These are phyloP conservation scores for Pluvialis apricaria DNA, from an alignment of 2,113 vertebrate species.

Conservation along the genomic window DNA sequence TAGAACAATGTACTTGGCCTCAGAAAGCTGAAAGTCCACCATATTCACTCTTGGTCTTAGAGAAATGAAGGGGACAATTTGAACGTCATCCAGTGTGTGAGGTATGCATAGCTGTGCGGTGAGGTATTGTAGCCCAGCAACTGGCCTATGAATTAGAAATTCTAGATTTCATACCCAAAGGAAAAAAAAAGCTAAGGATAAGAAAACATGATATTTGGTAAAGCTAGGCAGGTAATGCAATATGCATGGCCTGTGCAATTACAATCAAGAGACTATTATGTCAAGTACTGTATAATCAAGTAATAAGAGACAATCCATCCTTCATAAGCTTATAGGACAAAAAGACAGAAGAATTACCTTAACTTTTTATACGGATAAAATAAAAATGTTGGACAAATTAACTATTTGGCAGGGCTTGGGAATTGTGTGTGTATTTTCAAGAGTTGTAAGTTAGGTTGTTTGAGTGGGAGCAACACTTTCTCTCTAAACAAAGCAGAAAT, in stretches of 20 bases:
- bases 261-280: slow-evolving; percentile 10
- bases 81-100: not conserved
- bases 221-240: slow-evolving; percentile 4
- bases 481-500: slow-evolving; percentile 5
- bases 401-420: not conserved
- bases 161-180: not conserved
- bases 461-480: not conserved
- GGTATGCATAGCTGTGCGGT: not conserved
- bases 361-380: not conserved
- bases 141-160: not conserved
- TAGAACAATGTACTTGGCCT: not conserved
- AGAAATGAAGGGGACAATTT: not conserved
- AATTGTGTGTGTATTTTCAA: not conserved
- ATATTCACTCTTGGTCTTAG: not conserved
- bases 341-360: not conserved
- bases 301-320: not conserved
- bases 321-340: not conserved
- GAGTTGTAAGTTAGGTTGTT: not conserved
- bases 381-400: not conserved
- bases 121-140: not conserved
- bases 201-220: not conserved
- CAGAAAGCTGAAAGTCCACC: not conserved
- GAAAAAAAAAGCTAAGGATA: not conserved
- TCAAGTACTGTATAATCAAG: not conserved
- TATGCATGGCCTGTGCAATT: not conserved